phyloP scores from a whole-genome alignment of 2,888 invertebrate genomes.

The Epinotia bilunana region DNA sequence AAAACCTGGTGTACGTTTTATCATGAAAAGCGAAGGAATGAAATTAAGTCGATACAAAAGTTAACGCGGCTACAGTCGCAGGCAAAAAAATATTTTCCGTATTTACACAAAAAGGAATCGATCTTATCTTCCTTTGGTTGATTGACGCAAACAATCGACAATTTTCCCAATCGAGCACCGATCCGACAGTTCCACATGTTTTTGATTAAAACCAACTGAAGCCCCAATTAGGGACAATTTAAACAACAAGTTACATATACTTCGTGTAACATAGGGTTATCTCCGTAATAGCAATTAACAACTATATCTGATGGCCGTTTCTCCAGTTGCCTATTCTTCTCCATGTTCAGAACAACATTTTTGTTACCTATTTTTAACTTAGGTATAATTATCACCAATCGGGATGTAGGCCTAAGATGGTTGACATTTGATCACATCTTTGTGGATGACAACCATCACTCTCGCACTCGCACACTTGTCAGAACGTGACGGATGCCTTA shows the following conservation, averaged over 20 bases:
- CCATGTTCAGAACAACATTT: too few species aligned
- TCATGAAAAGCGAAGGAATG: neutral
- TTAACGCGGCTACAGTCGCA: neutral
- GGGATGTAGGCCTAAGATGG: too few species aligned
- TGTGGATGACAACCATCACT: too few species aligned
- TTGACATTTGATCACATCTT: too few species aligned
- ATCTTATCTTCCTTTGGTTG: neutral
- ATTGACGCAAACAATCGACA: neutral
- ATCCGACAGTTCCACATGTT: neutral
- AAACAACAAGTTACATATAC: neutral
- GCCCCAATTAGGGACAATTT: conserved; percentile 9
- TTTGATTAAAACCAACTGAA: conserved; percentile 11
- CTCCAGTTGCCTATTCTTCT: neutral
- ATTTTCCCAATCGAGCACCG: conserved; percentile 14
- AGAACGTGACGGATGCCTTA: too few species aligned
- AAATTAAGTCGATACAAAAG: neutral
- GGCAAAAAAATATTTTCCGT: neutral
- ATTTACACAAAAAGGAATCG: neutral
- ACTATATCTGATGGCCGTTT: neutral
- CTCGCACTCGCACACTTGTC: too few species aligned
- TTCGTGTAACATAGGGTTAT: neutral
- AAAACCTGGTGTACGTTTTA: neutral
- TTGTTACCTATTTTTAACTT: too few species aligned
- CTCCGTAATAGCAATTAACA: neutral
- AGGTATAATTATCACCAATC: too few species aligned